phyloP scores from a whole-genome alignment of 2,888 invertebrate genomes.

The Chrysopilus asiliformis region DNA sequence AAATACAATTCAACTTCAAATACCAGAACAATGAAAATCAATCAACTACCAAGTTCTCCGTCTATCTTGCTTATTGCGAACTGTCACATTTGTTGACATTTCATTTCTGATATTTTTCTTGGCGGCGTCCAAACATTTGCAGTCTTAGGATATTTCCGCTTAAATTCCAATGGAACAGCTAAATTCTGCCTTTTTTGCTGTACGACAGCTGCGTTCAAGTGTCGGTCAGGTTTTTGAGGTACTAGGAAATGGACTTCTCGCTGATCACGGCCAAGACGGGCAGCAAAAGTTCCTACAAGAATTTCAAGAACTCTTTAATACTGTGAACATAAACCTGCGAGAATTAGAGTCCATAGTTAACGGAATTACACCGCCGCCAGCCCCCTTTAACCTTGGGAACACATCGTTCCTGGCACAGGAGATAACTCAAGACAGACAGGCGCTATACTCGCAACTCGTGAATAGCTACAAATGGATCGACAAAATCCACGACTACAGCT shows the following conservation, averaged over 20 bases:
- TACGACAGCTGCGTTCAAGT: constrained; percentile 66
- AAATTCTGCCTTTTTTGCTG: constrained; percentile 56
- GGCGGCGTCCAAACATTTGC: too few species aligned
- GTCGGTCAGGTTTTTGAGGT: constrained; percentile 77
- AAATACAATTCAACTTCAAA: too few species aligned
- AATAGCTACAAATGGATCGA: constrained; percentile 90
- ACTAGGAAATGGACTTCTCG: constrained; percentile 64
- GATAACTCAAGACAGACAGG: constrained; percentile 78
- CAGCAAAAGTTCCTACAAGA: constrained; percentile 68
- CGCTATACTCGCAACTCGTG: constrained; percentile 73
- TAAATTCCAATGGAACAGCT: constrained; percentile 62
- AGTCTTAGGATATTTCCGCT: too few species aligned
- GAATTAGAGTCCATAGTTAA: constrained; percentile 70
- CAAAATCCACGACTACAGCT: constrained; percentile 78
- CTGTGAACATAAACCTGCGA: constrained; percentile 67
- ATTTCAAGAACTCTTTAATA: constrained; percentile 67
- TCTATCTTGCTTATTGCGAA: too few species aligned
- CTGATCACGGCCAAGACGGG: constrained; percentile 65
- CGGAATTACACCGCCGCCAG: constrained; percentile 59
- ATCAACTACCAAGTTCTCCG: too few species aligned
- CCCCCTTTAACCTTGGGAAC: constrained; percentile 72
- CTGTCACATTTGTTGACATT: too few species aligned
- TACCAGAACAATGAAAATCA: too few species aligned
- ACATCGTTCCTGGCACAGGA: constrained; percentile 80
- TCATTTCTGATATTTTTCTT: too few species aligned